phyloP scores from a whole-genome alignment of 2,113 vertebrate species.

The Empidonax traillii region DNA sequence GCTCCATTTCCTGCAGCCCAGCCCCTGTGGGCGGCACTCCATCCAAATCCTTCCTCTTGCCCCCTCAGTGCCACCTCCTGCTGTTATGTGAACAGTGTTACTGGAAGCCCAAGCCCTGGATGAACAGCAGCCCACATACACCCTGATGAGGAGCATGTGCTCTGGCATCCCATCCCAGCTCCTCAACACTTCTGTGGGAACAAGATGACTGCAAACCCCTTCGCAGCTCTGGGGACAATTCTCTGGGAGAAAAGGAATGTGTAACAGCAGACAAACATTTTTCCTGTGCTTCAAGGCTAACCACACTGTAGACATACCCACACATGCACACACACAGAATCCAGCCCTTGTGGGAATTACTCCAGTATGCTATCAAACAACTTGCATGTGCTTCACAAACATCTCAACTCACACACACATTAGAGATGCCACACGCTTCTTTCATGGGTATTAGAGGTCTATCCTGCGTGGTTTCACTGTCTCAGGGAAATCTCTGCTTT shows the following conservation, averaged over 20 bases:
- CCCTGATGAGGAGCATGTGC: background rate
- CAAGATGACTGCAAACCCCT: constrained; percentile 1
- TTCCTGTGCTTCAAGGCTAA: constrained; percentile 22
- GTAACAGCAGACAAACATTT: constrained; percentile 15
- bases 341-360: background rate
- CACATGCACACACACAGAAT: background rate
- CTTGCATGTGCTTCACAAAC: background rate
- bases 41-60: background rate
- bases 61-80: background rate
- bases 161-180: background rate
- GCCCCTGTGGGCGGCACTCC: background rate
- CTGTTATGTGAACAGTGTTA: background rate
- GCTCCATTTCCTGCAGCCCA: background rate
- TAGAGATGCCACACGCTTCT: background rate
- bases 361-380: background rate
- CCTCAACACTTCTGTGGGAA: background rate
- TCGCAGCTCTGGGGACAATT: constrained; percentile 16
- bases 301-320: background rate
- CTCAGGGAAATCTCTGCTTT: background rate
- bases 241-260: constrained; percentile 32
- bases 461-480: background rate
- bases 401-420: background rate
- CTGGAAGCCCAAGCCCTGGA: background rate
- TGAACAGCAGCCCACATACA: background rate
- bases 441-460: background rate